Evolutionary conservation across 2,888 invertebrate species (phyloP).

Genomic region (Scotopteryx bipunctaria): DNA sequence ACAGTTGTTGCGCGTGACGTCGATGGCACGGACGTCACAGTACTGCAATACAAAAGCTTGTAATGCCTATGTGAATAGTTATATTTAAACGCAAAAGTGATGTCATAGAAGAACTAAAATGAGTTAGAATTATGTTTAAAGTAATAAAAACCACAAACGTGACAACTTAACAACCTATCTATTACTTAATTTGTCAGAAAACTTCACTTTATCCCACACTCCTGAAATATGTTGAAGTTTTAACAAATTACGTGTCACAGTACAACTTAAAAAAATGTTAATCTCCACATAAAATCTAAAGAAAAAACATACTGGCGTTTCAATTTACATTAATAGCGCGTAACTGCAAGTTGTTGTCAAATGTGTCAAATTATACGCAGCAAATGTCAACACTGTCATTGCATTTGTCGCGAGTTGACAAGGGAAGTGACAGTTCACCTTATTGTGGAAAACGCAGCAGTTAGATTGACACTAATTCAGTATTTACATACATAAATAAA

Average conservation of each 20-base stretch:
- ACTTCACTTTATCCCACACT: background rate
- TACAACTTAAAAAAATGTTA: constrained; percentile 2
- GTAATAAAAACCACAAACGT: background rate
- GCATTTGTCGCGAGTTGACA: constrained; percentile 15
- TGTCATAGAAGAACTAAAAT: too few relatives aligned
- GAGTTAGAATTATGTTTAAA: too few relatives aligned
- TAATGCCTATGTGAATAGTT: too few relatives aligned
- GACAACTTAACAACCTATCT: background rate
- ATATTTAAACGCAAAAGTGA: too few relatives aligned
- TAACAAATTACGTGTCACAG: constrained; percentile 17
- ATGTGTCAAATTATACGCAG: constrained; percentile 21
- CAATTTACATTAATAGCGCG: constrained; percentile 1
- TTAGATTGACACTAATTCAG: constrained; percentile 25
- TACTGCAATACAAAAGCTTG: too few relatives aligned
- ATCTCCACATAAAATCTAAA: background rate
- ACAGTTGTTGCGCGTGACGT: too few relatives aligned
- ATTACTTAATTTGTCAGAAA: constrained; percentile 8
- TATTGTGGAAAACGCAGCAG: constrained; percentile 20
- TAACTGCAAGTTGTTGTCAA: background rate
- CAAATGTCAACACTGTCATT: constrained; percentile 26
- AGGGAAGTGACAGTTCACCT: constrained; percentile 23
- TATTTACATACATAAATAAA: constrained; percentile 23
- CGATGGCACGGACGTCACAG: too few relatives aligned
- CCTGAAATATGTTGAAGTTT: constrained; percentile 9
- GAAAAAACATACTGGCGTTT: background rate